phyloP scores from a whole-genome alignment of 2,797 vertebrate genomes.

The Enteromius afrohamiltoni region DNA sequence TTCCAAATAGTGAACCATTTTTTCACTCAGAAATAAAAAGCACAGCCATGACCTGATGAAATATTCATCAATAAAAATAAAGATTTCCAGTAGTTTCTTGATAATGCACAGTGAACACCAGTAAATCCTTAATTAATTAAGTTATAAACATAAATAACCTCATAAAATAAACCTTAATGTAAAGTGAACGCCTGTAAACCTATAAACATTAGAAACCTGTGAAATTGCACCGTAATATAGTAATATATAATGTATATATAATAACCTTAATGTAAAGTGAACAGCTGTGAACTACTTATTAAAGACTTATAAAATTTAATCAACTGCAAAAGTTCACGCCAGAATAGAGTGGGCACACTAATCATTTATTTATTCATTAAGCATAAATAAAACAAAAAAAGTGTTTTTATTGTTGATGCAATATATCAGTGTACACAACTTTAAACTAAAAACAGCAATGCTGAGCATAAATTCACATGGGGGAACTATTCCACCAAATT shows the following conservation, averaged over 20 bases:
- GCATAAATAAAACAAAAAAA: too few relatives aligned
- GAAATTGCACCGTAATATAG: not conserved
- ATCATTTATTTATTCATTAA: not conserved
- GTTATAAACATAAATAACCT: not conserved
- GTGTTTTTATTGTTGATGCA: too few relatives aligned
- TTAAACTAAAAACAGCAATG: too few relatives aligned
- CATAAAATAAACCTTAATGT: too few relatives aligned
- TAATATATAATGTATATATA: too few relatives aligned
- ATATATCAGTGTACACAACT: not conserved
- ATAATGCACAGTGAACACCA: not conserved
- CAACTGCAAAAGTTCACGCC: not conserved
- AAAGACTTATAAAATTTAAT: not conserved
- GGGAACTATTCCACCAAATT: not conserved
- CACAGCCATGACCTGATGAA: not conserved
- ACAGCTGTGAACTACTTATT: not conserved
- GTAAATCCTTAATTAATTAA: not conserved
- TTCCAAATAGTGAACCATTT: not conserved
- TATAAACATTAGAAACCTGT: not conserved
- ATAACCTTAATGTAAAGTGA: too few relatives aligned
- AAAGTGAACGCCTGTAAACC: not conserved
- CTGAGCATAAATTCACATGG: not conserved
- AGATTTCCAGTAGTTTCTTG: not conserved
- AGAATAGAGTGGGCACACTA: not conserved
- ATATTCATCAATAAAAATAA: not conserved
- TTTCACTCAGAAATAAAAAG: not conserved